Percentiles rank a stretch among this genome's conserved stretches.
Conservation (phyloP, 2,797 vertebrate genomes). For the Lycodopsis pacificus region DNA sequence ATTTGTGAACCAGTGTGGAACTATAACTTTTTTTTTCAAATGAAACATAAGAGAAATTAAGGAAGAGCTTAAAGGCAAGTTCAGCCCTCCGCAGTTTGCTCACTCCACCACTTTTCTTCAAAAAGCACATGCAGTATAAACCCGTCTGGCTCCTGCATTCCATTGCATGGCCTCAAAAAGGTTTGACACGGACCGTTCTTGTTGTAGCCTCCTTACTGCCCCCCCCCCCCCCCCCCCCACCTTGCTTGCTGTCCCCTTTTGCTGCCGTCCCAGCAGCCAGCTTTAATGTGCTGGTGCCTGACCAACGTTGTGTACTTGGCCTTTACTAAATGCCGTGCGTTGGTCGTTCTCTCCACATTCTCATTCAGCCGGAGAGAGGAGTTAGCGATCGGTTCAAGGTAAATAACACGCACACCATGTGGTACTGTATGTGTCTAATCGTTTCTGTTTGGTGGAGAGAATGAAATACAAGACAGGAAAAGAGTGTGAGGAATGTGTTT, state of each 20-base stretch:
- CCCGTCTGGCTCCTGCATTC: slow-evolving; percentile 34
- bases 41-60: not conserved
- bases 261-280: slow-evolving; percentile 61
- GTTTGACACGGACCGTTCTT: slow-evolving; percentile 36
- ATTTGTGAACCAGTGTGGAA: not conserved
- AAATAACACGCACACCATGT: slow-evolving; percentile 67
- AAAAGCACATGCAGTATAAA: slow-evolving; percentile 24
- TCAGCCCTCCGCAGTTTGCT: not conserved
- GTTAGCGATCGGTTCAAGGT: slow-evolving; percentile 83
- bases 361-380: slow-evolving; percentile 85
- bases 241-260: slow-evolving; percentile 60
- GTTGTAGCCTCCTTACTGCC: slow-evolving; percentile 38
- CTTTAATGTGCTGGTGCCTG: slow-evolving; percentile 55
- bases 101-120: not conserved
- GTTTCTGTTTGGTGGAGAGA: slow-evolving; percentile 59
- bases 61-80: not conserved
- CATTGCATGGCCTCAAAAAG: slow-evolving; percentile 63
- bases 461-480: slow-evolving; percentile 25
- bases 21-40: not conserved
- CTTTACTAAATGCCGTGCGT: slow-evolving; percentile 49
- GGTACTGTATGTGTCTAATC: slow-evolving; percentile 53
- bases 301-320: slow-evolving; percentile 57
- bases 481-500: slow-evolving; percentile 48
- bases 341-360: slow-evolving; percentile 79
- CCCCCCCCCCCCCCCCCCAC: not conserved